Evolutionary conservation across 2,888 invertebrate genomes (phyloP), one percentile per base, ranked within the genome.

Genomic region (Sisyra terminalis): DNA sequence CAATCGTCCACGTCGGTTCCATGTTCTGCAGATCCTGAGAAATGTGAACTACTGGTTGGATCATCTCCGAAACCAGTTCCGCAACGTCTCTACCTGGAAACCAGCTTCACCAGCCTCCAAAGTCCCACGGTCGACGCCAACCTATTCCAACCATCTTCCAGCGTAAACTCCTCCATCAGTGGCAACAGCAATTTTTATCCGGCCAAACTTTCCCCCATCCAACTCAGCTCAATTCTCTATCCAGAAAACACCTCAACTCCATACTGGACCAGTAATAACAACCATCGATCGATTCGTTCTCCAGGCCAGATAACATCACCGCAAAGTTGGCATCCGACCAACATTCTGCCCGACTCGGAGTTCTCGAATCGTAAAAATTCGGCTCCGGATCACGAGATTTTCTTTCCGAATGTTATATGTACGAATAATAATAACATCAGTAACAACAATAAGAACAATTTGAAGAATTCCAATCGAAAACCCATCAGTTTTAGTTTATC

Each of bases 21-120:
- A 40, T 60, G 65, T 39, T 57, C 60, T 44, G 59, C 61, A 35
- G 49, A 55, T 47, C 50, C 50, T 29, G 55, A 49, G 32, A 50
- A 50, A 36, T 55, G 50, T 41, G 37, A 43, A 1, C 38, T 43
- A 4, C 29, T 39, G 56, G 48, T 52, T 53, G 29, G 31, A 45
- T 41, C 17, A 14, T 35, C 45, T 31, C 45, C 63, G 49, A 56
- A 64, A 29, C 69, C 69, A 30, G 24, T 24, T 24, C 70, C 69
- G 42, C 72, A 71, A 48, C 65, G 70, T 47, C 60, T 81, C 36
- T 77, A 74, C 53, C 64, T 82, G 46, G 84, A 84, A 60, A 82
- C 83, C 9, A 81, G 80, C 52, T 83, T 83, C 60, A 78, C 81
- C 16, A 78, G 77, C 46, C 59, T 79, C 24, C 75, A 73, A 53